Base-by-base conservation (phyloP, 2,888 invertebrate genomes). In the Sympetrum striolatum region DNA sequence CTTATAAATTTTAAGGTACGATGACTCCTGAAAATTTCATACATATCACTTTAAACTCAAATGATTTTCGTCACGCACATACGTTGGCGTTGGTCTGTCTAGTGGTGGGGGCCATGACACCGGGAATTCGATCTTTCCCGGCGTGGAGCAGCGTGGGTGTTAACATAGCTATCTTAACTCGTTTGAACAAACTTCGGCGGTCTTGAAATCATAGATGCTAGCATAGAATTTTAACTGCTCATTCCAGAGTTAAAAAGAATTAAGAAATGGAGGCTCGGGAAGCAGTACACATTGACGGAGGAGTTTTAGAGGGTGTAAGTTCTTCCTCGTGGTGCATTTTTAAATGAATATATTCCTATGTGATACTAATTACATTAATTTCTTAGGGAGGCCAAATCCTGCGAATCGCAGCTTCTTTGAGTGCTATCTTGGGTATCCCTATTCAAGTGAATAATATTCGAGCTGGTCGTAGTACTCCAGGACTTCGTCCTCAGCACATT, bases 331-430 rank as follows among this genome's bases (percentile, higher is more conserved):
- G 12, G 35, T 35, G 58, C 12, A 35, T 86, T 53, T 53, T 6
- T 14, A 18, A 53, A 53, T 53, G 15, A 1, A 3, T 18, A 18
- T 53, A 53, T 53, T 14, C 18, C 15, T 18, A 53, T 53, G 90
- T 25, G 80, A 44, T 90, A 53, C 86, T 86, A 90, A 91, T 91
- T 80, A 90, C 64, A 81, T 90, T 91, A 91, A 91, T 91, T 93
- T 94, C 91, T 92, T 92, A 98, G 98, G 98, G 98, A 91, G 98
- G 98, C 0, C 98, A 99, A 95, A 97, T 98, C 91, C 94, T 98
- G 44, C 95, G 98, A 91, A 96, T 97, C 93, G 96, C 98, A 0
- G 94, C 98, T 39, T 96, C 97, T 14, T 94, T 98, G 44, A 98
- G 98, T 93, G 96, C 97, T 91, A 94, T 99, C 90, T 94, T 96